These are phyloP conservation scores for Ornithorhynchus anatinus DNA, from an alignment of 2,113 vertebrate species.

Conservation along the genomic window DNA sequence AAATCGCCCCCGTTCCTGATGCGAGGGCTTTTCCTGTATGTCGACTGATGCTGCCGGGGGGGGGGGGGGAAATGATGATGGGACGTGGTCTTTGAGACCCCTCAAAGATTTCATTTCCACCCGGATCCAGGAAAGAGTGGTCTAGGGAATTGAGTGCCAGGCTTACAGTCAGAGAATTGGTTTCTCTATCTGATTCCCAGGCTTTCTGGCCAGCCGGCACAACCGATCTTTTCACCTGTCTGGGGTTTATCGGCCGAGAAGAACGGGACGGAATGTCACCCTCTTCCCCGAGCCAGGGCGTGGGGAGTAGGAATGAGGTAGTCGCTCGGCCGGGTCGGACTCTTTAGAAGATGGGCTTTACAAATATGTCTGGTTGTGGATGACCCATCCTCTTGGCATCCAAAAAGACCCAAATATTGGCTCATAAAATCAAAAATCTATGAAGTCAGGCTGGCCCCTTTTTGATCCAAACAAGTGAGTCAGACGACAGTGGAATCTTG, in stretches of 20 bases:
- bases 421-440: background rate
- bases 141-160: too few relatives aligned
- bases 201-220: background rate
- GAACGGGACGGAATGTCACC: background rate
- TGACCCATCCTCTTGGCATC: background rate
- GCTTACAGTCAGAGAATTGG: too few relatives aligned
- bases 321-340: background rate
- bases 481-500: background rate
- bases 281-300: background rate
- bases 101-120: too few relatives aligned
- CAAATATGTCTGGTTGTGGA: background rate
- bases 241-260: background rate
- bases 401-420: background rate
- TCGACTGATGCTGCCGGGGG: too few relatives aligned
- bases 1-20: too few relatives aligned
- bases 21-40: too few relatives aligned
- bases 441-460: background rate
- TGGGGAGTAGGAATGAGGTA: background rate
- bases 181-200: background rate
- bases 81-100: too few relatives aligned
- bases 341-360: background rate
- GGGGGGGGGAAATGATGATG: too few relatives aligned
- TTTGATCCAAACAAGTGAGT: background rate
- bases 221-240: background rate
- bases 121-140: too few relatives aligned